Conservation (phyloP, 2,113 vertebrate genomes). For the Chlamydotis undulata region DNA sequence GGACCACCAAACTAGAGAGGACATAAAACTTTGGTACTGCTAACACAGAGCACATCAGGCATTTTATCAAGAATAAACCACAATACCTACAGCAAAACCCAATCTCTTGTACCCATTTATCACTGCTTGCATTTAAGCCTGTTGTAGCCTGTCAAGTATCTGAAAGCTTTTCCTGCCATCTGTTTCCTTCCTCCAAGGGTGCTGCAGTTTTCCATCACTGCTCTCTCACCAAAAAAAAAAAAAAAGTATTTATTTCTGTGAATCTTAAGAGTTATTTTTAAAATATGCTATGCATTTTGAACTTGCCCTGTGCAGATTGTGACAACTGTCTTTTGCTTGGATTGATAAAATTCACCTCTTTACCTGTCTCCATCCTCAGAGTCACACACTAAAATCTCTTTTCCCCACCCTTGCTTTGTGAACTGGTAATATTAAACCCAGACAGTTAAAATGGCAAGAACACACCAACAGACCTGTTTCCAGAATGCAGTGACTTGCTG, state of each 20-base stretch:
- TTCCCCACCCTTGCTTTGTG: not conserved
- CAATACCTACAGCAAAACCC: not conserved
- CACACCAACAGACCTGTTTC: not conserved
- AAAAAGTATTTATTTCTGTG: not conserved
- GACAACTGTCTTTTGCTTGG: not conserved
- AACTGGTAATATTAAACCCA: not conserved
- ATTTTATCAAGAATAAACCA: not conserved
- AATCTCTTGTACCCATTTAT: not conserved
- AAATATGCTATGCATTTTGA: not conserved
- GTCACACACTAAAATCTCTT: not conserved
- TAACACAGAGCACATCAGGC: not conserved
- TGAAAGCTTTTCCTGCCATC: constrained; percentile 59
- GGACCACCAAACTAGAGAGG: not conserved
- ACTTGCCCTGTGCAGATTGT: not conserved
- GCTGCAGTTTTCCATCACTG: not conserved
- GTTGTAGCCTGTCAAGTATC: constrained; percentile 48
- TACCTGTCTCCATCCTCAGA: not conserved
- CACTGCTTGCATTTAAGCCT: constrained; percentile 23
- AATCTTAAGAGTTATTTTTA: not conserved
- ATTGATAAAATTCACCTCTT: not conserved
- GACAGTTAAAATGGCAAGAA: not conserved
- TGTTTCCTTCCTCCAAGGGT: constrained; percentile 50
- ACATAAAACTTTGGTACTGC: not conserved
- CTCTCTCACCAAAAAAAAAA: not conserved
- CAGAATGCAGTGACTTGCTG: not conserved